Evolutionary conservation across 2,113 vertebrate genomes (phyloP), one percentile per base, ranked within the genome.

Genomic region (Patagioenas fasciata): DNA sequence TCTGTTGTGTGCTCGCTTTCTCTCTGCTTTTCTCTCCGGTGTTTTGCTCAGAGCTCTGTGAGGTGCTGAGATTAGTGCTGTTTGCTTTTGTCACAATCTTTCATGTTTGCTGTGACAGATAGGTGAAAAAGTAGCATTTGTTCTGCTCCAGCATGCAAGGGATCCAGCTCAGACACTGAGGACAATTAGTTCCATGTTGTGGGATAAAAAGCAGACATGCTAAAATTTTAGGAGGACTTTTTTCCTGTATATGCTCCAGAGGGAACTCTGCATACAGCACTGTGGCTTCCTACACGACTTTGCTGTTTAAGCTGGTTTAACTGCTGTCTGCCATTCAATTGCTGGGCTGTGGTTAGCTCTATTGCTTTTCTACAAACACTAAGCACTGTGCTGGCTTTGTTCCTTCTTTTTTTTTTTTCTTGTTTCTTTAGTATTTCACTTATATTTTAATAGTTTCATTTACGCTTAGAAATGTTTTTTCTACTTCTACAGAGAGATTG

Each of bases 41-140:
- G 69, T 75, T 93, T 83, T 89, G 72, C 65, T 87, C 19, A 21
- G 78, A 92, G 88, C 79, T 80, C 54, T 54, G 71, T 81, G 88
- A 90, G 92, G 75, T 92, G 83, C 93, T 71, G 23, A 90, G 85
- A 94, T 92, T 90, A 84, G 88, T 4, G 6, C 80, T 72, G 56
- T 92, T 94, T 93, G 83, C 83, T 90, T 96, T 93, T 81, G 57
- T 86, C 60, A 7, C 60, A 67, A 57, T 94, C 73, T 69, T 91
- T 91, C 93, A 50, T 75, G 80, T 95, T 93, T 91, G 48, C 86
- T 87, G 53, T 94, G 88, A 93, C 57, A 6, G 88, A 85, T 88
- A 93, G 72, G 90, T 95, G 95, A 96, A 88, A 90, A 86, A 86
- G 88, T 24, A 34, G 70, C 94, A 72, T 91, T 96, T 92, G 79